Percentiles rank a stretch among this genome's conserved stretches.
These are phyloP conservation scores for Scomber scombrus DNA, from an alignment of 2,113 vertebrate species.

Conservation along the genomic window DNA sequence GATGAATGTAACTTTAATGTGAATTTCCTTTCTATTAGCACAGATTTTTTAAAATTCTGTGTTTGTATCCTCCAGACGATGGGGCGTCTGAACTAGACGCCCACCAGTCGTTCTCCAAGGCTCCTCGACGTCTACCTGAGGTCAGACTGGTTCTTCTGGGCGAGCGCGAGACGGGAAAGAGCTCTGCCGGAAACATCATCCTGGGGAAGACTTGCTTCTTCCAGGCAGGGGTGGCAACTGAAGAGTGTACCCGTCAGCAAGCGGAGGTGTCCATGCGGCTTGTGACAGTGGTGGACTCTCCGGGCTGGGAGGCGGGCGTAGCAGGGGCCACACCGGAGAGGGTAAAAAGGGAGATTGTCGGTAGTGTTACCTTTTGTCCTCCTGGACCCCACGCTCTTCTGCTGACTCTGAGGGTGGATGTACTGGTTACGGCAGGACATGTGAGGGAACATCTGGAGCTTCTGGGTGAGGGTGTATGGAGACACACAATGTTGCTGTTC, in stretches of 20 bases:
- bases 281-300: slow-evolving; percentile 83
- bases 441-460: slow-evolving; percentile 81
- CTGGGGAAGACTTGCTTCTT: slow-evolving; percentile 69
- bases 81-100: slow-evolving; percentile 67
- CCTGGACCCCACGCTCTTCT: slow-evolving; percentile 83
- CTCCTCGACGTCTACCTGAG: slow-evolving; percentile 73
- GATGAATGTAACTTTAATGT: too few species aligned
- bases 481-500: slow-evolving; percentile 79
- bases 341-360: slow-evolving; percentile 78
- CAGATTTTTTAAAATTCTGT: too few species aligned
- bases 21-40: too few species aligned
- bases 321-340: slow-evolving; percentile 78
- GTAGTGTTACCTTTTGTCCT: slow-evolving; percentile 74
- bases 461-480: slow-evolving; percentile 80
- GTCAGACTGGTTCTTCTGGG: slow-evolving; percentile 82
- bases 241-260: slow-evolving; percentile 79
- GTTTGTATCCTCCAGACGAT: slow-evolving; percentile 62
- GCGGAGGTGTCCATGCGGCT: slow-evolving; percentile 73
- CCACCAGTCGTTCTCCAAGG: slow-evolving; percentile 76
- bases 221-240: slow-evolving; percentile 64
- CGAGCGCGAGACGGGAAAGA: slow-evolving; percentile 85
- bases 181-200: slow-evolving; percentile 79
- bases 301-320: slow-evolving; percentile 81
- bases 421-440: slow-evolving; percentile 62
- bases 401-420: slow-evolving; percentile 79